Evolutionary conservation across 2,888 invertebrate genomes (phyloP), one percentile per base, ranked within the genome.

Genomic region (Ornithoptera priamus): DNA sequence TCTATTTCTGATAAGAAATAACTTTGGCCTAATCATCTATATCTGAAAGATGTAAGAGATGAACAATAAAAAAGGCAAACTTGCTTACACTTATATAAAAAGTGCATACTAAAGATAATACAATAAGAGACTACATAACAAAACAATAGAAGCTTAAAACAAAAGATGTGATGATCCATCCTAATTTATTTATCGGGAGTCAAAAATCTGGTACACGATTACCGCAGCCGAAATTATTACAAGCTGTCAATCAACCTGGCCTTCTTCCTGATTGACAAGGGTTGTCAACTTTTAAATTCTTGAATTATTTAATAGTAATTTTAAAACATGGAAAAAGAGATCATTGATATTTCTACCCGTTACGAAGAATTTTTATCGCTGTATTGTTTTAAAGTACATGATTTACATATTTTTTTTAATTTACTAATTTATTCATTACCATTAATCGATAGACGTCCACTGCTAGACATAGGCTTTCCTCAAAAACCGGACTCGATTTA

Each of bases 211-310:
- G 64, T 61, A 56, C 67, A 61, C 46, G 60, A 67, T 61, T 62
- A 53, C 60, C 57, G 61, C 57, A 56, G 39, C 64, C 59, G 59
- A 64, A 65, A 64, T 68, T 68, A 68, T 65, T 46, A 60, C 64
- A 59, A 67, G 39, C 70, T 67, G 70, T 64, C 70, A 70, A 59
- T 67, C 70, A 64, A 15, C 24, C 36, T 59, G 63, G 42, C 63
- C 67, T 70, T 71, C 67, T 71, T 71, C 70, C 70, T 67, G 65
- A 62, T 65, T 57, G 8, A 36, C 42, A n/a, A 71, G 64, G 70
- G 70, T 57, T 67, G 70, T 22, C 70, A 46, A 56, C 12, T 58
- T 15, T 7, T 15, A 20, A 22, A 12, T 10, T 22, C 3, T 58
- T 22, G 22, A 15, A 7, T 20, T 22, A 57, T 12, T 22, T 56